Evolutionary conservation across 1,140 invertebrate genomes (phyloP).

Genomic region (Aricia agestis): DNA sequence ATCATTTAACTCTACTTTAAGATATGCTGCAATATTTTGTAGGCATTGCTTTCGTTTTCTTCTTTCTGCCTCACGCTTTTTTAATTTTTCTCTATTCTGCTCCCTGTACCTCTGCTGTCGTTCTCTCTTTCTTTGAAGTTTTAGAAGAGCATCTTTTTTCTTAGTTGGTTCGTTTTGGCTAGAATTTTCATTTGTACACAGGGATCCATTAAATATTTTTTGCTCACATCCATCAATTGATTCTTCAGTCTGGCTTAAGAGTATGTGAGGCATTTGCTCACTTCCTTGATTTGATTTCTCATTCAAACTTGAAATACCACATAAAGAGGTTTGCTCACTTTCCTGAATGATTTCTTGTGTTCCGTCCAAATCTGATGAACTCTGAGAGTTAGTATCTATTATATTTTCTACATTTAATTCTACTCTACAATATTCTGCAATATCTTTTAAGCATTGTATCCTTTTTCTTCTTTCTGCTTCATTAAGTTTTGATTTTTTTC

Average conservation of each 20-base stretch:
- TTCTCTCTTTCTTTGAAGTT: slow-evolving; percentile 26
- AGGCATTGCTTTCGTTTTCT: slow-evolving; percentile 28
- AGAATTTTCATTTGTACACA: background rate
- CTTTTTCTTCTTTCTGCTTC: background rate
- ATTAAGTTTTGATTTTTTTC: background rate
- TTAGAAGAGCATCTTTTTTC: background rate
- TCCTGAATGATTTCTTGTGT: background rate
- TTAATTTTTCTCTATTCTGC: slow-evolving; percentile 37
- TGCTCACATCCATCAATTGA: background rate
- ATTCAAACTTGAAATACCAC: background rate
- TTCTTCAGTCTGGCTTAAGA: background rate
- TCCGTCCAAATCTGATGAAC: background rate
- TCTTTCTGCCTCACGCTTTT: slow-evolving; percentile 35
- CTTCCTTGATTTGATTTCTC: background rate
- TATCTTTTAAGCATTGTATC: background rate
- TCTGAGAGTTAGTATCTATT: background rate
- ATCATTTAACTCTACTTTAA: slow-evolving; percentile 29
- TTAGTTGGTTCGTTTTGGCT: background rate
- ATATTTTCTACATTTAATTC: background rate
- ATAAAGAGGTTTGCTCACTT: background rate
- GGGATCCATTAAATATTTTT: background rate
- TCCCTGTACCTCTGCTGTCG: slow-evolving; percentile 35
- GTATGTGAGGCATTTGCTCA: background rate
- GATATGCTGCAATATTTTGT: slow-evolving; percentile 28
- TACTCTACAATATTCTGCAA: background rate